Conservation (phyloP, 2,113 vertebrate species). For the Odontophorus gujanensis region DNA sequence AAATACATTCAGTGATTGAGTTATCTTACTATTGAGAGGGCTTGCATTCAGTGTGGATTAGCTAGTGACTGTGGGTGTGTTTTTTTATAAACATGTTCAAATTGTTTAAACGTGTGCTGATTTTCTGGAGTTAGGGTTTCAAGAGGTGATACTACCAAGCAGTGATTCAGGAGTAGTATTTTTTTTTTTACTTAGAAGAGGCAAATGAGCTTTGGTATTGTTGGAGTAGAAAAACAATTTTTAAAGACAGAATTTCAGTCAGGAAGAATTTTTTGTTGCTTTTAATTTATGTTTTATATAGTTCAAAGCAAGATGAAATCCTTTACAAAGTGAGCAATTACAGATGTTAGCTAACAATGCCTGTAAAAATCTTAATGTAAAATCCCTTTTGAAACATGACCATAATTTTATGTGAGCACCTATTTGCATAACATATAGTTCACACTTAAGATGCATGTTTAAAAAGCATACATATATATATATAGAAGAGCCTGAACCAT, state of each 20-base stretch:
- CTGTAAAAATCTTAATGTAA: not conserved
- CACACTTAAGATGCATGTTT: conserved; percentile 30
- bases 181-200: not conserved
- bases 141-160: not conserved
- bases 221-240: not conserved
- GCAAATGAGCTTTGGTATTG: not conserved
- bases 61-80: not conserved
- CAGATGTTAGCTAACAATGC: not conserved
- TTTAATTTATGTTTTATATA: not conserved
- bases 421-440: conserved; percentile 18
- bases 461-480: not conserved
- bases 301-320: not conserved
- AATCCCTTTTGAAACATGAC: conserved; percentile 48
- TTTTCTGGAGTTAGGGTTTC: not conserved
- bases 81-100: not conserved
- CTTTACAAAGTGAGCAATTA: not conserved
- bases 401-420: not conserved
- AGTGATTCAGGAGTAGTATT: not conserved
- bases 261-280: not conserved
- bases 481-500: conserved; percentile 1
- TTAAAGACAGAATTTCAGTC: not conserved
- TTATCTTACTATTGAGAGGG: not conserved
- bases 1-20: not conserved
- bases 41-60: not conserved
- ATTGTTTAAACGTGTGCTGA: fast-evolving